Evolutionary conservation across 1,140 invertebrate genomes (phyloP).

Genomic region (Drosophila elegans): DNA sequence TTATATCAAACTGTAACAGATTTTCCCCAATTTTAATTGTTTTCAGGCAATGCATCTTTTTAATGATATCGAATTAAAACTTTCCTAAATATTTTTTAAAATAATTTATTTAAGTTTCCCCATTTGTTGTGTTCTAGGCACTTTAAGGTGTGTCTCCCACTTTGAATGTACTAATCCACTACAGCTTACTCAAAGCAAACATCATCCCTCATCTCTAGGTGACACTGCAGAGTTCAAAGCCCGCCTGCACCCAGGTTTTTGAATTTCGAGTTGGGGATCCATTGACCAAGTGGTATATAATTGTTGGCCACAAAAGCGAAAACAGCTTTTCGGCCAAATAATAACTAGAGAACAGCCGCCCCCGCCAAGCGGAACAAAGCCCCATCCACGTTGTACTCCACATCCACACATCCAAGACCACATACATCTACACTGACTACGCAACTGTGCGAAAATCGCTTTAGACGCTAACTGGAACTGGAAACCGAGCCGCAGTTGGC

Average conservation of each 20-base stretch:
- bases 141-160: constrained; percentile 13
- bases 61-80: not conserved
- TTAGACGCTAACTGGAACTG: constrained; percentile 42
- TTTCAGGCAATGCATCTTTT: too few species aligned
- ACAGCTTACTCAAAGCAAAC: not conserved
- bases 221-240: constrained; percentile 64
- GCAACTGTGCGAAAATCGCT: constrained; percentile 63
- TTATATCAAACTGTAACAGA: not conserved
- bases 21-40: not conserved
- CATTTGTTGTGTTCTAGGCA: not conserved
- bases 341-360: constrained; percentile 59
- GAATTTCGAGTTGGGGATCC: constrained; percentile 60
- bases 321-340: constrained; percentile 64
- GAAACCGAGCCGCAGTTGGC: constrained; percentile 28
- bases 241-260: constrained; percentile 47
- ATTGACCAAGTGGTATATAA: constrained; percentile 56
- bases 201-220: constrained; percentile 39
- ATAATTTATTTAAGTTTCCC: not conserved
- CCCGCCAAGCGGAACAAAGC: constrained; percentile 68
- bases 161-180: not conserved
- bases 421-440: constrained; percentile 37
- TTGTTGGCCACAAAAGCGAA: constrained; percentile 47
- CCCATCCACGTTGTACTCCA: not conserved
- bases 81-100: not conserved
- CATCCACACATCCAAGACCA: constrained; percentile 22